Evolutionary conservation across 2,888 invertebrate species (phyloP).

Genomic region (Nematopogon swammerdamellus): DNA sequence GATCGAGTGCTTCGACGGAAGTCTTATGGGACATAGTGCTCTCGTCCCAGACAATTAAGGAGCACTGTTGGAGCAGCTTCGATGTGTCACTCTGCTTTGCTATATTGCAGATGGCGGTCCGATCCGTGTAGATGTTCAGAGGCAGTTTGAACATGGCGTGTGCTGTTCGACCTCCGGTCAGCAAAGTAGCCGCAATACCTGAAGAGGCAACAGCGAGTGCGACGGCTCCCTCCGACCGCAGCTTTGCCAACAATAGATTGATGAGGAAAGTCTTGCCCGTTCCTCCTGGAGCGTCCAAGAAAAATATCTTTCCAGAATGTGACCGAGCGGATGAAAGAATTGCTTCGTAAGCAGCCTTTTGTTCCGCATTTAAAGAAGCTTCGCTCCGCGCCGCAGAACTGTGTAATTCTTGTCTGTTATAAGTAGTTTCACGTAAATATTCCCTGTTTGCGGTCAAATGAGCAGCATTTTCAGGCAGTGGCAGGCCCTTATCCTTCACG

Average conservation of each 20-base stretch:
- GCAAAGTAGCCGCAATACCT: no score
- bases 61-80: slow-evolving; percentile 12
- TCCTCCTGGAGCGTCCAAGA: slow-evolving; percentile 7
- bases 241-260: neutral
- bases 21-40: slow-evolving; percentile 14
- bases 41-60: slow-evolving; percentile 13
- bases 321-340: slow-evolving; percentile 1
- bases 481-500: slow-evolving; percentile 7
- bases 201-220: slow-evolving; percentile 6
- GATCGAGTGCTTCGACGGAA: slow-evolving; percentile 14
- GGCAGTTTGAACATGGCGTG: no score
- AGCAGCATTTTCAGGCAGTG: slow-evolving; percentile 2
- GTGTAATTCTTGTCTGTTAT: slow-evolving; percentile 3
- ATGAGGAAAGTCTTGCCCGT: neutral
- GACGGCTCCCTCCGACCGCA: no score
- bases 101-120: slow-evolving; percentile 9
- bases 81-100: slow-evolving; percentile 13
- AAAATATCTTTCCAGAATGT: slow-evolving; percentile 10
- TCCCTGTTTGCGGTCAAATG: neutral
- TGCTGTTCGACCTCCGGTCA: no score
- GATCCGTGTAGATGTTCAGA: no score
- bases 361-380: slow-evolving; percentile 1
- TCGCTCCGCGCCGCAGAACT: slow-evolving; percentile 1
- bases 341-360: slow-evolving; percentile 2
- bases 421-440: slow-evolving; percentile 2